Evolutionary conservation across 1,140 invertebrate genomes (phyloP), one percentile per base, ranked within the genome.

Genomic region (Penaeus indicus): DNA sequence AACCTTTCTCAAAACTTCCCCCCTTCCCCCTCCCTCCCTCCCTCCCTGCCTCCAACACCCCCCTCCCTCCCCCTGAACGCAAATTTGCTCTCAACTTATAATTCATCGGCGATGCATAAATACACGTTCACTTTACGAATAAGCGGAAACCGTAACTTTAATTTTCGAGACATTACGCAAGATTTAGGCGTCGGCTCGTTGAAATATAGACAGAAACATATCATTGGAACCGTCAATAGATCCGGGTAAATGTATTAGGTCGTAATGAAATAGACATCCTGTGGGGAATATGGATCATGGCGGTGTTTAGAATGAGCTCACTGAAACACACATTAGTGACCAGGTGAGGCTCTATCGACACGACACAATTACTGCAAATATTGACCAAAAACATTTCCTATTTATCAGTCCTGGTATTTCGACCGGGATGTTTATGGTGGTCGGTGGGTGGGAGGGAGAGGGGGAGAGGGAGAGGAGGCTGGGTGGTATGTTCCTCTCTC

Each of bases 241-340:
- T 47, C 42, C 42, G 42, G 42, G 10, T 47, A 60, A 60, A 79
- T 18, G 42, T 11, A 54, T 18, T 25, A 22, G 42, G 16, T 25
- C 42, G 77, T 60, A 79, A 60, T 79, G 77, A 47, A 47, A 22
- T 79, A 60, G 77, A 60, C 42, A 79, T 79, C 61, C 61, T 8
- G 42, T 8, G 19, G 61, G 54, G 54, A 79, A n/a, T 79, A 22
- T 78, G 75, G 42, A 60, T 54, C n/a, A 11, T 60, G 7, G n/a
- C n/a, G n/a, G 77, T n/a, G 77, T 79, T 79, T 3, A 79, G 77
- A 79, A 79, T 79, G 77, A 79, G 42, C 77, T 79, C 77, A 79
- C 25, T 79, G 77, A 79, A 79, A 79, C 77, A 4, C 42, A 79
- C 77, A 79, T 79, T 79, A 79, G 21, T 8, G 42, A 18, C 38